phyloP scores from a whole-genome alignment of 2,113 vertebrate species.

The Campylomormyrus tamandua region DNA sequence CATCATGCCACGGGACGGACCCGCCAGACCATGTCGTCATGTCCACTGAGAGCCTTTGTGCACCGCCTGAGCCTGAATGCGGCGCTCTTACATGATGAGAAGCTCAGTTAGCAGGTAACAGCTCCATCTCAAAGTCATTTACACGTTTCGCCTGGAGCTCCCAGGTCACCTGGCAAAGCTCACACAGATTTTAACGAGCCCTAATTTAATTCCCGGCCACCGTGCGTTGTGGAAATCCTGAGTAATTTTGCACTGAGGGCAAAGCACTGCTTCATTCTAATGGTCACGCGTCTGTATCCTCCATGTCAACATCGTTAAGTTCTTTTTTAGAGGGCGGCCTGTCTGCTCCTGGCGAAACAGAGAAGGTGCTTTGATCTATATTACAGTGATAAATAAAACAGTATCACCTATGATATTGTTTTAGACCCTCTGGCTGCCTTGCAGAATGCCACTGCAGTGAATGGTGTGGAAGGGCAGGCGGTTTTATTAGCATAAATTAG shows the following conservation, averaged over 20 bases:
- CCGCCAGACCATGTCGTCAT: neutral
- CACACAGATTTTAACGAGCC: neutral
- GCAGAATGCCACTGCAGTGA: neutral
- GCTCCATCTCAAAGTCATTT: neutral
- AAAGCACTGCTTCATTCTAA: neutral
- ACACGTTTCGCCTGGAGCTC: neutral
- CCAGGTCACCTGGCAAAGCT: neutral
- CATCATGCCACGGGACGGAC: neutral
- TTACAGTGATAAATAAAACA: constrained; percentile 39
- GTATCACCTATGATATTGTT: constrained; percentile 23
- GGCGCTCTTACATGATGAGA: neutral
- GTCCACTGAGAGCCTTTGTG: neutral
- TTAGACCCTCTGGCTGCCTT: constrained; percentile 19
- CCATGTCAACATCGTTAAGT: constrained; percentile 21
- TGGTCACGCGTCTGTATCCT: neutral
- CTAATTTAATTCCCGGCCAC: neutral
- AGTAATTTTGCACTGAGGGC: neutral
- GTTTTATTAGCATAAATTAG: neutral
- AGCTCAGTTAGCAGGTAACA: neutral
- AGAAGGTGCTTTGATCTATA: constrained; percentile 24
- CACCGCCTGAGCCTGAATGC: neutral
- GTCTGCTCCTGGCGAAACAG: constrained; percentile 12
- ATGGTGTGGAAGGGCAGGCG: neutral
- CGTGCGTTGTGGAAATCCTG: neutral
- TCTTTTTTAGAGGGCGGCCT: constrained; percentile 15